These are phyloP conservation scores for Platysternon megacephalum DNA, from an alignment of 2,113 vertebrate genomes.

Conservation along the genomic window DNA sequence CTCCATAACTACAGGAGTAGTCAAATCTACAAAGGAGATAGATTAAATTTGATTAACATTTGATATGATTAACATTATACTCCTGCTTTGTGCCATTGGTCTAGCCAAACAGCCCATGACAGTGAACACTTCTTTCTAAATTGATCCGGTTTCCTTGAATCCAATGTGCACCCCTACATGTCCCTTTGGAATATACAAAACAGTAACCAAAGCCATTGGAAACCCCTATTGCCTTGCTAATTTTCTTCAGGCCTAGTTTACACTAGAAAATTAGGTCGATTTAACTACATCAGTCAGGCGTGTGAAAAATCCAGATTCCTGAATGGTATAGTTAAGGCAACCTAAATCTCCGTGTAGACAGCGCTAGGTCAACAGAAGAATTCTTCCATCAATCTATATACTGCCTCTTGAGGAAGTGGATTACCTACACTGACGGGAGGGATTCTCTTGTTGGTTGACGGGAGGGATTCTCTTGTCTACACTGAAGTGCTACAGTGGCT, in stretches of 20 bases:
- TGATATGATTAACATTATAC: background rate
- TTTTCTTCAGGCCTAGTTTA: background rate
- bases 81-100: background rate
- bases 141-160: constrained; percentile 19
- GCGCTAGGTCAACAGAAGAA: too few relatives aligned
- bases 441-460: too few relatives aligned
- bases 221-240: background rate
- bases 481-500: too few relatives aligned
- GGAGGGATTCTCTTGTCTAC: too few relatives aligned
- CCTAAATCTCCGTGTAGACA: too few relatives aligned
- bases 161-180: background rate
- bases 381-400: too few relatives aligned
- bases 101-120: background rate
- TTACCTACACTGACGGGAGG: too few relatives aligned
- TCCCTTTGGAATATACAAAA: constrained; percentile 4
- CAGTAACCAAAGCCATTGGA: background rate
- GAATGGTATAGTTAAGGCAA: too few relatives aligned
- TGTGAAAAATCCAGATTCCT: too few relatives aligned
- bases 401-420: too few relatives aligned
- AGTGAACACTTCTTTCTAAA: constrained; percentile 2
- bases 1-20: background rate
- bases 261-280: too few relatives aligned
- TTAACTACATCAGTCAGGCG: too few relatives aligned
- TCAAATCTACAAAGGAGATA: background rate
- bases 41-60: background rate